Percentiles rank a stretch among this genome's conserved stretches.
phyloP scores from a whole-genome alignment of 2,113 vertebrate species.

The Cervus canadensis region DNA sequence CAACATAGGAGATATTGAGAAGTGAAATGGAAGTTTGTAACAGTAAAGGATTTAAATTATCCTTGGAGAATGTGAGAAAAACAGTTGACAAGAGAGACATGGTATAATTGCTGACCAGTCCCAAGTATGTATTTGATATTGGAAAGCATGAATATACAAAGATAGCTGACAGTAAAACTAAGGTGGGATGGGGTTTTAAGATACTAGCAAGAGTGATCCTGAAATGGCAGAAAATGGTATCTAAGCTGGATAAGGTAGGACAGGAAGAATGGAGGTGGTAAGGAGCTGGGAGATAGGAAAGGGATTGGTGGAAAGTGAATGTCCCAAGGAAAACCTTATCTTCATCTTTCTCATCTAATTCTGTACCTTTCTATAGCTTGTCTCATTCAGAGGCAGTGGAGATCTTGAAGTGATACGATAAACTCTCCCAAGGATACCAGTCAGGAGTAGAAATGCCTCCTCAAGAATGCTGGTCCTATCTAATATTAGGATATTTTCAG shows the following conservation, averaged over 20 bases:
- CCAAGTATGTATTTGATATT: neutral
- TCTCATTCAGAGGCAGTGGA: neutral
- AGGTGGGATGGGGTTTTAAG: neutral
- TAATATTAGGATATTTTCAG: neutral
- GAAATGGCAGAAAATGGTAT: neutral
- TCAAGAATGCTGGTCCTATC: neutral
- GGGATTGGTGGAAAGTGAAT: neutral
- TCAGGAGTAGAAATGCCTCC: neutral
- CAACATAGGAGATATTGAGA: neutral
- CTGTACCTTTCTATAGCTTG: neutral
- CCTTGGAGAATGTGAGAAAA: neutral
- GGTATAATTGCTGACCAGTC: neutral
- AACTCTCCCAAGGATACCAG: neutral
- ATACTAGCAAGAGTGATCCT: neutral
- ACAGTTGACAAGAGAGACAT: neutral
- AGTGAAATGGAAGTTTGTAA: neutral
- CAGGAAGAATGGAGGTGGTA: too few relatives aligned
- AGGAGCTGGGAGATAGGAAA: neutral
- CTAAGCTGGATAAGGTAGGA: neutral
- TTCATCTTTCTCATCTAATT: neutral
- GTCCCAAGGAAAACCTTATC: neutral
- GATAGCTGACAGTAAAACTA: neutral
- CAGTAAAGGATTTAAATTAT: neutral
- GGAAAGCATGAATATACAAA: neutral
- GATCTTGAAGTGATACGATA: neutral